A percentile compares a stretch with the other conserved stretches of the same genome.
These are phyloP conservation scores for Pomatostomus ruficeps DNA, from an alignment of 2,113 vertebrate species.

Conservation along the genomic window DNA sequence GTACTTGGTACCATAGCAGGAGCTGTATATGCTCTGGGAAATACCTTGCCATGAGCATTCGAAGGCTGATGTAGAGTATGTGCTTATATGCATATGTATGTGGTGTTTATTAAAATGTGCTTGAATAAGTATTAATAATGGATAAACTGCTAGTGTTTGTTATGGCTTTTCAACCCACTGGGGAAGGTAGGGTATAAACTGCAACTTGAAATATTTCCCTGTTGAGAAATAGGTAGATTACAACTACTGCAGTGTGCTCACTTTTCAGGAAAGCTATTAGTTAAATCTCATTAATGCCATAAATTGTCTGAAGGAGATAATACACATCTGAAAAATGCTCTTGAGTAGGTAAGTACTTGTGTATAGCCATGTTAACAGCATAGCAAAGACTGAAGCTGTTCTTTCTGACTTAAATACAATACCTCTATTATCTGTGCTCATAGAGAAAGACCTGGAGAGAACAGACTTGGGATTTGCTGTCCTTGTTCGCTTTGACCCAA, in stretches of 20 bases:
- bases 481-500: background rate
- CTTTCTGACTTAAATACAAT: background rate
- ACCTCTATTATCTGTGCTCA: background rate
- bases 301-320: background rate
- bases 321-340: background rate
- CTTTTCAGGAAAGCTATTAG: background rate
- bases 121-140: conserved; percentile 12
- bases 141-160: background rate
- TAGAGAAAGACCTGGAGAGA: background rate
- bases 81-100: background rate
- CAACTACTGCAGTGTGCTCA: background rate
- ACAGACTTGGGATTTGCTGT: background rate
- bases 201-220: background rate
- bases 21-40: background rate
- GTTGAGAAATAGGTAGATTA: background rate
- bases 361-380: background rate
- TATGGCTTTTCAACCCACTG: background rate
- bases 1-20: background rate
- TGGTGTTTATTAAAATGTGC: background rate
- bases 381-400: background rate
- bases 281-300: background rate
- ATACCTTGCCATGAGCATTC: background rate
- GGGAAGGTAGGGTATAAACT: background rate
- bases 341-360: background rate
- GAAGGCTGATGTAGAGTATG: background rate